Base-by-base conservation (phyloP, 2,797 vertebrate species). In the Enteromius treurensis region DNA sequence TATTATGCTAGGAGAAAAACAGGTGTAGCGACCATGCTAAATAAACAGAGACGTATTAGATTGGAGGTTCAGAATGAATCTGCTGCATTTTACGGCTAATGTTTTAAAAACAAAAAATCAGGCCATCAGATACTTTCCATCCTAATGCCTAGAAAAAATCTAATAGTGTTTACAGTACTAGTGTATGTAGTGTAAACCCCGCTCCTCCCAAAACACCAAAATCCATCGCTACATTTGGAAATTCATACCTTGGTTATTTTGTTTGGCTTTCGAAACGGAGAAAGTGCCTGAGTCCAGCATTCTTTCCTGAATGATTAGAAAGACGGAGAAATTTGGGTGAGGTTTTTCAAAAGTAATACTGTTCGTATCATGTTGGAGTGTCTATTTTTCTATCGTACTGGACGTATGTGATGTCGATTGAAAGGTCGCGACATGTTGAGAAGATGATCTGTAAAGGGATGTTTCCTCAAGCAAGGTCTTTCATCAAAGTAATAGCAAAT, bases 331-430 rank as follows among this genome's bases (percentile, higher is more conserved):
- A 84, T 55, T 62, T 82, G n/a, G 42, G 58, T 82, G 70, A 82
- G 70, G 71, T 68, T 82, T 76, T 76, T 51, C 62, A 55, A 55
- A 42, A 67, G 42, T 62, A 26, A 64, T 37, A 83, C 88, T 73
- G 89, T 89, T 88, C 90, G 89, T 91, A 86, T 92, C 89, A 86
- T 87, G 93, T 91, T 26, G 87, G 90, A 78, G 90, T 82, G 88
- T 94, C 90, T 94, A 93, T 94, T 95, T 95, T 94, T 95, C 86
- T 94, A 93, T 92, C 87, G 90, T 81, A 87, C 90, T 90, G 82
- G 82, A 89, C 84, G 84, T 73, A 81, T 86, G 40, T 67, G 86
- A 86, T 90, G 90, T 81, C 79, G n/a, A 75, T 34, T 23, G 88
- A 86, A 83, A 91, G 84, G 88, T 53, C 88, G 88, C 79, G 85